Evolutionary conservation across 2,113 vertebrate species (phyloP).

Genomic region (Dunckerocampus dactyliophorus): DNA sequence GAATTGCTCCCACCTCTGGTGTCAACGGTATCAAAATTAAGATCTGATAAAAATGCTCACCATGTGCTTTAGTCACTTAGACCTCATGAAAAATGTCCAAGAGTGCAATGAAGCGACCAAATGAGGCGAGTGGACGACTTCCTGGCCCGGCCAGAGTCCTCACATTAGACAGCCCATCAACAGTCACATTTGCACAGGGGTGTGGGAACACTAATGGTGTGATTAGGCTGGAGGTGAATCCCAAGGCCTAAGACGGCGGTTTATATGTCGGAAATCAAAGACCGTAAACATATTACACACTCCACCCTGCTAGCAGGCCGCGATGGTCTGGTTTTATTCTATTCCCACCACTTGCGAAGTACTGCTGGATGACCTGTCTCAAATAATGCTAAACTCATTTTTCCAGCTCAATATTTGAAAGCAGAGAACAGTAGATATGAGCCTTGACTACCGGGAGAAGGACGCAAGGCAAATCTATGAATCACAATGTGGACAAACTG

Average conservation of each 20-base stretch:
- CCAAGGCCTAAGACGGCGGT: slow-evolving; percentile 57
- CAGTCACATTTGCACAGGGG: slow-evolving; percentile 57
- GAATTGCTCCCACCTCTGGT: too few relatives aligned
- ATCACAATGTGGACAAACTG: slow-evolving; percentile 42
- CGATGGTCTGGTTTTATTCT: slow-evolving; percentile 4
- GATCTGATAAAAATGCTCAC: slow-evolving; percentile 69
- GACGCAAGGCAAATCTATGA: slow-evolving; percentile 52
- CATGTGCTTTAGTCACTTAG: slow-evolving; percentile 76
- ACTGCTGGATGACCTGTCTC: neutral
- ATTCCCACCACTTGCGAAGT: neutral
- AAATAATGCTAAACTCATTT: neutral
- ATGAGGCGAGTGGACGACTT: slow-evolving; percentile 61
- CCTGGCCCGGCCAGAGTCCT: slow-evolving; percentile 54
- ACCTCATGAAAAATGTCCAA: slow-evolving; percentile 76
- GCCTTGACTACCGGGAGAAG: slow-evolving; percentile 38
- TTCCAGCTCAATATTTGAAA: slow-evolving; percentile 12
- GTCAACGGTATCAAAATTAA: slow-evolving; percentile 39
- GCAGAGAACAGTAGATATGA: slow-evolving; percentile 13
- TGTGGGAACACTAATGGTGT: slow-evolving; percentile 57
- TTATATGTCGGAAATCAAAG: slow-evolving; percentile 44
- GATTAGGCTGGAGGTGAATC: slow-evolving; percentile 62
- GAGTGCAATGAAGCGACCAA: slow-evolving; percentile 68
- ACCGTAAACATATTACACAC: slow-evolving; percentile 13
- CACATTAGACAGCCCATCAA: slow-evolving; percentile 66
- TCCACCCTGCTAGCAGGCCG: slow-evolving; percentile 8